These are phyloP conservation scores for Hypomecis atomaria DNA, from an alignment of 2,888 invertebrate genomes.

Conservation along the genomic window DNA sequence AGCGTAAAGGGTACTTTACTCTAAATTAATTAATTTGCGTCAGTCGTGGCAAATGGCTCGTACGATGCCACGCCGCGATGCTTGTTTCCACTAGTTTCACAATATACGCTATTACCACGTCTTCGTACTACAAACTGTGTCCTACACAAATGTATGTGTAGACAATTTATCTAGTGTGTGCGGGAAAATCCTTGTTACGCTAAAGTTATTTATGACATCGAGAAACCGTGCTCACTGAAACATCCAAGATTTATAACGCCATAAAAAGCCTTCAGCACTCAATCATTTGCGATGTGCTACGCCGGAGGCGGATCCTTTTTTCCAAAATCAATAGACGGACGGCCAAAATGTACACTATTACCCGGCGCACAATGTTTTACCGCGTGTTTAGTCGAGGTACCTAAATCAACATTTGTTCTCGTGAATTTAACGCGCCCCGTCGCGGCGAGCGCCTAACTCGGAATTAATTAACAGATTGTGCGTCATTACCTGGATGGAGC, in stretches of 20 bases:
- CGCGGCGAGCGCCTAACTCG: constrained; percentile 20
- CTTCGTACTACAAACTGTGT: constrained; percentile 2
- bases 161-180: neutral
- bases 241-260: constrained; percentile 27
- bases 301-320: constrained; percentile 25
- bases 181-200: constrained; percentile 22
- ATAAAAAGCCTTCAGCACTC: constrained; percentile 31
- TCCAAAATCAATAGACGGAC: constrained; percentile 33
- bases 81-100: constrained; percentile 14
- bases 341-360: constrained; percentile 30
- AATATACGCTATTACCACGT: constrained; percentile 2
- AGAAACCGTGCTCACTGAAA: constrained; percentile 26
- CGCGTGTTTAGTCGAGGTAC: constrained; percentile 33
- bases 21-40: constrained; percentile 64
- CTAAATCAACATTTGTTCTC: constrained; percentile 42
- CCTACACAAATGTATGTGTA: neutral
- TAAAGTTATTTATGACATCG: constrained; percentile 19
- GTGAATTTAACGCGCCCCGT: constrained; percentile 27
- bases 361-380: constrained; percentile 30
- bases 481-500: constrained; percentile 23
- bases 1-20: constrained; percentile 56
- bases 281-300: constrained; percentile 30
- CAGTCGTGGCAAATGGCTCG: constrained; percentile 48
- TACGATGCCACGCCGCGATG: constrained; percentile 22
- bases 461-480: constrained; percentile 39